Evolutionary conservation across 2,113 vertebrate species (phyloP).

Genomic region (Ictalurus furcatus): DNA sequence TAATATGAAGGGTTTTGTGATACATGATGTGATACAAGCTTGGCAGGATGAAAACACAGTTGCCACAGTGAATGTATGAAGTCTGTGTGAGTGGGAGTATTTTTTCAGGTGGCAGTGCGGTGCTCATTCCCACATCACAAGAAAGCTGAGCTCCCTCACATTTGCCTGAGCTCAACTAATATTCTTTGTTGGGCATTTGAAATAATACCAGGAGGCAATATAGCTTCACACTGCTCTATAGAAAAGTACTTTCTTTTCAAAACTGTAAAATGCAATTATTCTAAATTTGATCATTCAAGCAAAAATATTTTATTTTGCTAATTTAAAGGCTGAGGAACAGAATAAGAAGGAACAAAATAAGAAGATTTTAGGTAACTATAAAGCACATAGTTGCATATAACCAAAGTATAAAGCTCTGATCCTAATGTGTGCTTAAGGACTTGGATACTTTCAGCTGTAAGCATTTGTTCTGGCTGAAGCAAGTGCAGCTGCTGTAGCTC

Average conservation of each 20-base stretch:
- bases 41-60: not conserved
- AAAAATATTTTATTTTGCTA: not conserved
- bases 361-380: not conserved
- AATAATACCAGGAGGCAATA: not conserved
- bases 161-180: not conserved
- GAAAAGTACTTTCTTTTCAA: not conserved
- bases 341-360: not conserved
- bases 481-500: not conserved
- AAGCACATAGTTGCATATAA: not conserved
- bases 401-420: not conserved
- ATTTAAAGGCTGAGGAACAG: not conserved
- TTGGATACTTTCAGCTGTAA: not conserved
- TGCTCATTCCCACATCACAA: not conserved
- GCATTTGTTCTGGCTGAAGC: not conserved
- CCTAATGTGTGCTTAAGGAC: not conserved
- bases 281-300: not conserved
- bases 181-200: not conserved
- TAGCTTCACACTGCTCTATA: not conserved
- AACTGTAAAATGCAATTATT: not conserved
- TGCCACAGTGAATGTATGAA: not conserved
- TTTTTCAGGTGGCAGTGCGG: slow-evolving; percentile 1
- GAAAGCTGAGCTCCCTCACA: not conserved
- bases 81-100: not conserved
- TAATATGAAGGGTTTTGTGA: not conserved
- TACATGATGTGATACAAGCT: not conserved